Evolutionary conservation across 1,140 invertebrate species (phyloP).

Genomic region (Frieseomelitta varia): DNA sequence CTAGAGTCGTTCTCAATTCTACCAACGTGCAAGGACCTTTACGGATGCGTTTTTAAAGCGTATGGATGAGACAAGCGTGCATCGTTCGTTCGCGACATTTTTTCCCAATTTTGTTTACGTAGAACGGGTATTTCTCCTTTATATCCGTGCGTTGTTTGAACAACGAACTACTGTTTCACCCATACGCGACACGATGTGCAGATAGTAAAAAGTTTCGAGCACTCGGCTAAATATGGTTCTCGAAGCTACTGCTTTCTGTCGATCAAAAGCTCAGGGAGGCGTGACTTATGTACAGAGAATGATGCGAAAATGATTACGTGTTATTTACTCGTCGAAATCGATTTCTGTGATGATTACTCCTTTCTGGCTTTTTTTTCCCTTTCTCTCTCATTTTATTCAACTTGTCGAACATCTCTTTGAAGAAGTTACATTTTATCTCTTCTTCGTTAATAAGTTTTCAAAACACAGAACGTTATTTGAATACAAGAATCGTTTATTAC

Average conservation of each 20-base stretch:
- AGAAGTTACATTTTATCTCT: not conserved
- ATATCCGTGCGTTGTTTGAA: not conserved
- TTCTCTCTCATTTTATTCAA: not conserved
- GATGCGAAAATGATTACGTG: conserved; percentile 44
- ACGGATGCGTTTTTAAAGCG: conserved; percentile 1
- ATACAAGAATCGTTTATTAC: too few relatives aligned
- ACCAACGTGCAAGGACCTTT: conserved; percentile 14
- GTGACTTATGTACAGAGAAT: conserved; percentile 57
- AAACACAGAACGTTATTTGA: too few relatives aligned
- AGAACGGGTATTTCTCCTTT: conserved; percentile 2
- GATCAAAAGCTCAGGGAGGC: conserved; percentile 48
- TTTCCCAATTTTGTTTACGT: not conserved
- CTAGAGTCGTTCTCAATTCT: not conserved
- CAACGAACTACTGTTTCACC: conserved; percentile 38
- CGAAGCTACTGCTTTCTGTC: conserved; percentile 50
- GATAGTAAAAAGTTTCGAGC: conserved; percentile 59
- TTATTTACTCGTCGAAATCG: conserved; percentile 22
- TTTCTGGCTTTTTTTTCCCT: too few relatives aligned
- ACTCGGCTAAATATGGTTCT: conserved; percentile 56
- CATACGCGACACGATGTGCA: conserved; percentile 38
- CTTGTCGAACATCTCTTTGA: not conserved
- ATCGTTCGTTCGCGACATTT: not conserved
- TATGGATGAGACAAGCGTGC: conserved; percentile 45
- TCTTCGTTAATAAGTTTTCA: too few relatives aligned
- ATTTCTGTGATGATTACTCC: not conserved